These are phyloP conservation scores for Sebastes taczanowskii DNA, from an alignment of 2,797 vertebrate species.

Conservation along the genomic window DNA sequence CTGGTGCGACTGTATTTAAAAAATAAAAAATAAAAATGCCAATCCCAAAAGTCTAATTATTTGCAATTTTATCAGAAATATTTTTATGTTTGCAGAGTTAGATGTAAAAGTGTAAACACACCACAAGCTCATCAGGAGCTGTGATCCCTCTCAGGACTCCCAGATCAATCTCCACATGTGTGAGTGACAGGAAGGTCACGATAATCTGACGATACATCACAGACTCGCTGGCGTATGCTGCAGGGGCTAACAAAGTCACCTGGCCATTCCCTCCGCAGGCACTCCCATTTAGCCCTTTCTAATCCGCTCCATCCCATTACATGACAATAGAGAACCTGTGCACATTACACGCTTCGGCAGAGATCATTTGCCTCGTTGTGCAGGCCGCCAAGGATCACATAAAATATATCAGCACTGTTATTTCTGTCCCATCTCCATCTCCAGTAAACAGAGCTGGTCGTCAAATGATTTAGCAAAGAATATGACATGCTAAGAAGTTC, in stretches of 20 bases:
- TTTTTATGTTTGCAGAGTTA: constrained; percentile 13
- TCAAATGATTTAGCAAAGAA: constrained; percentile 60
- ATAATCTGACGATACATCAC: constrained; percentile 57
- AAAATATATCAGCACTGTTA: constrained; percentile 74
- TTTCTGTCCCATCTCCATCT: constrained; percentile 72
- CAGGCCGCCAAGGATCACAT: constrained; percentile 67
- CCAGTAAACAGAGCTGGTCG: constrained; percentile 68
- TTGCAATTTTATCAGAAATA: constrained; percentile 11
- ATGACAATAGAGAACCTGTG: constrained; percentile 54
- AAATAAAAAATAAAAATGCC: constrained; percentile 9
- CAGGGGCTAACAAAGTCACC: constrained; percentile 56
- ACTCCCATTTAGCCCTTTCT: constrained; percentile 64
- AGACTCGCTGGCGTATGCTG: constrained; percentile 32
- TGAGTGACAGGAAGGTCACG: constrained; percentile 66
- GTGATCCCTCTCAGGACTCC: background rate
- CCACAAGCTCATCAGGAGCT: background rate
- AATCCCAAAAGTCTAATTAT: constrained; percentile 35
- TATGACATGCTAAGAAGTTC: constrained; percentile 60
- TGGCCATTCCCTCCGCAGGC: constrained; percentile 45
- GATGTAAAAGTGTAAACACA: constrained; percentile 19
- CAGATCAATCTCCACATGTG: constrained; percentile 22
- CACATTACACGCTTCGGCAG: constrained; percentile 59
- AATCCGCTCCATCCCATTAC: constrained; percentile 70
- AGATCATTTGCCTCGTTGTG: constrained; percentile 60
- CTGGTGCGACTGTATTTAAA: constrained; percentile 2